phyloP scores from a whole-genome alignment of 2,797 vertebrate genomes.

The Pristis pectinata region DNA sequence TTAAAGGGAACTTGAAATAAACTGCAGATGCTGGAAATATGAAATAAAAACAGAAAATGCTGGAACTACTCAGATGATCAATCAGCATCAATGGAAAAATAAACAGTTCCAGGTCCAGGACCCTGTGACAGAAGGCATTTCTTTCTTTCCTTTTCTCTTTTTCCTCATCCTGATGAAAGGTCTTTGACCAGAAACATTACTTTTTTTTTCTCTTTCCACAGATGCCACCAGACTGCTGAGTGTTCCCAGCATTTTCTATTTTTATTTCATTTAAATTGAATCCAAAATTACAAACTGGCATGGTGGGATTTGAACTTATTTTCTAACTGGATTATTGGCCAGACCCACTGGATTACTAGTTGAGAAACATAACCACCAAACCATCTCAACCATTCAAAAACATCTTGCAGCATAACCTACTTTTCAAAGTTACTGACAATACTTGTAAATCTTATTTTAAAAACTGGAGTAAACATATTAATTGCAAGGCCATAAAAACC shows the following conservation, averaged over 20 bases:
- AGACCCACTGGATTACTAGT: not conserved
- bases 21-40: no score
- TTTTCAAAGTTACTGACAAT: not conserved
- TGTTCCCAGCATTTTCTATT: no score
- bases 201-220: no score
- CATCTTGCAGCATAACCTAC: not conserved
- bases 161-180: no score
- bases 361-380: not conserved
- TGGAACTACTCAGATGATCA: no score
- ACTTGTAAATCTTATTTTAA: slow-evolving; percentile 13
- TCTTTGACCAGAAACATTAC: no score
- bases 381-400: not conserved
- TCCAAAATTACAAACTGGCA: not conserved
- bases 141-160: no score
- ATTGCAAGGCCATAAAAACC: not conserved
- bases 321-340: not conserved
- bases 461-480: slow-evolving; percentile 5
- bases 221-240: no score
- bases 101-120: no score
- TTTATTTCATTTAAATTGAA: not conserved
- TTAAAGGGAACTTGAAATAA: not conserved
- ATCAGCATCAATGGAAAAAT: no score
- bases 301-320: not conserved
- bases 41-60: no score
- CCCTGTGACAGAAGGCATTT: no score